A percentile compares a stretch with the other conserved stretches of the same genome.
These are phyloP conservation scores for Cyrtonyx montezumae DNA, from an alignment of 2,113 vertebrate genomes.

Conservation along the genomic window DNA sequence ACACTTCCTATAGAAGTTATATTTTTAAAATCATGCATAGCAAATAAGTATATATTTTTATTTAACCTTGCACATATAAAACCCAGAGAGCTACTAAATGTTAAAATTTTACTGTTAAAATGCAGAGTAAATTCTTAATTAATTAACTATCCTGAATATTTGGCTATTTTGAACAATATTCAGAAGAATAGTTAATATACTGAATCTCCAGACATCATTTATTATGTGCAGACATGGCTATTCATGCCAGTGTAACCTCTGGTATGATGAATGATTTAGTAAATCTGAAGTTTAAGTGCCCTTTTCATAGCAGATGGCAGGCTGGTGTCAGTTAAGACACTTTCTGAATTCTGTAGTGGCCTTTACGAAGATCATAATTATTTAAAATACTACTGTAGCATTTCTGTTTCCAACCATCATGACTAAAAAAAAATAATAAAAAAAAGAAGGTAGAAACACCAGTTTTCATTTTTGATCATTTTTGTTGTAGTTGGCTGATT, in stretches of 20 bases:
- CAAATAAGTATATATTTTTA: not conserved
- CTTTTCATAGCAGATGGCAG: constrained; percentile 52
- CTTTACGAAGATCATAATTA: not conserved
- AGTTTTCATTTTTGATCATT: too few species aligned
- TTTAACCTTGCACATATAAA: not conserved
- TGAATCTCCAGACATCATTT: constrained; percentile 51
- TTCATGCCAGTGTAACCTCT: not conserved
- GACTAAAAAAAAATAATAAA: not conserved
- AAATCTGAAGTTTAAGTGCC: constrained; percentile 33
- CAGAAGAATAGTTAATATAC: constrained; percentile 43
- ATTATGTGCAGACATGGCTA: constrained; percentile 46
- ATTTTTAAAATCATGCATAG: not conserved
- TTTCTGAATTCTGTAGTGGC: not conserved
- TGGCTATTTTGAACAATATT: constrained; percentile 47
- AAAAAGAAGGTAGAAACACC: not conserved
- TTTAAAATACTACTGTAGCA: not conserved
- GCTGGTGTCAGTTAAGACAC: not conserved
- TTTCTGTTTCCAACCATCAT: constrained; percentile 1
- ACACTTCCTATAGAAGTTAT: not conserved
- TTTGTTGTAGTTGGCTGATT: not conserved
- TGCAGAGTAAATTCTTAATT: not conserved
- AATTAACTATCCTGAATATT: constrained; percentile 33
- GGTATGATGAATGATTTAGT: constrained; percentile 25
- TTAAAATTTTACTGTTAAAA: not conserved
- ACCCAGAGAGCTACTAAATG: not conserved